Evolutionary conservation across 2,113 vertebrate species (phyloP).

Genomic region (Paramisgurnus dabryanus): DNA sequence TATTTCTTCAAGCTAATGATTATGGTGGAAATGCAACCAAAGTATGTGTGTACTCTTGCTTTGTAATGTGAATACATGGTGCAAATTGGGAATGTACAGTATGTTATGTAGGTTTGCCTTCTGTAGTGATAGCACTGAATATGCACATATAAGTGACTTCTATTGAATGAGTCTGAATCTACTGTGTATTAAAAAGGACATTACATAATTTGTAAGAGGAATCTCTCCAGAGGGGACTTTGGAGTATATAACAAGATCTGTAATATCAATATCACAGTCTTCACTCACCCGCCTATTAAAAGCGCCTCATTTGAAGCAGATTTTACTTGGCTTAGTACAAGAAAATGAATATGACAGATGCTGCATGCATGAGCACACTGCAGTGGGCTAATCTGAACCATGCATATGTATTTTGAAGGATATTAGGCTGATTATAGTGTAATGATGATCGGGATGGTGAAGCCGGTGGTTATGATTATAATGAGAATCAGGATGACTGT

Average conservation of each 20-base stretch:
- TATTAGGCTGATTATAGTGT: constrained; percentile 42
- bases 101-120: constrained; percentile 32
- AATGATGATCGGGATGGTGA: constrained; percentile 38
- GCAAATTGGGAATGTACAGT: neutral
- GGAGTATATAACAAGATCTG: constrained; percentile 17
- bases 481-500: constrained; percentile 46
- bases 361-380: constrained; percentile 21
- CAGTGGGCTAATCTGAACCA: neutral
- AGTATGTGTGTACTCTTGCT: neutral
- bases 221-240: constrained; percentile 1
- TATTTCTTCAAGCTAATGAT: constrained; percentile 43
- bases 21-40: constrained; percentile 7
- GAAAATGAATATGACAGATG: constrained; percentile 2
- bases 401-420: constrained; percentile 37
- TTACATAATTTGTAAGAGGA: constrained; percentile 33
- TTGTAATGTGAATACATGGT: no score
- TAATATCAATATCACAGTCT: constrained; percentile 40
- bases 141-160: constrained; percentile 43
- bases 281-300: constrained; percentile 1
- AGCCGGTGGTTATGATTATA: constrained; percentile 46
- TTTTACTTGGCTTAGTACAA: constrained; percentile 14
- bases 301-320: constrained; percentile 18
- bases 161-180: constrained; percentile 48
- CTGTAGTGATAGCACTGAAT: constrained; percentile 27
- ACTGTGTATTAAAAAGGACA: constrained; percentile 5